These are phyloP conservation scores for Cistogaster globosa DNA, from an alignment of 2,888 invertebrate genomes.

Conservation along the genomic window DNA sequence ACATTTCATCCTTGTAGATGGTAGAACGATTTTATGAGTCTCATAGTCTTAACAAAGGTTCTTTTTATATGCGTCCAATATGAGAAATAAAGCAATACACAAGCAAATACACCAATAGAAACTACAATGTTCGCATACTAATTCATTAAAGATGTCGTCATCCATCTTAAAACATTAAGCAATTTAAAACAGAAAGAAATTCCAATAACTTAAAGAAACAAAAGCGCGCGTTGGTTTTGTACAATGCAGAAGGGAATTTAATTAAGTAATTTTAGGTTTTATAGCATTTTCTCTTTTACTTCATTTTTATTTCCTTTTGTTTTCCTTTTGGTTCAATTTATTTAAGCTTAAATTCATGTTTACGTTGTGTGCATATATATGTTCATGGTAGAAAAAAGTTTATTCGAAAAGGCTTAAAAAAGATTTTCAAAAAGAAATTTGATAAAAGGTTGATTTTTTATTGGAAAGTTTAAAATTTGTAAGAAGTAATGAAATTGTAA, in stretches of 20 bases:
- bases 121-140: constrained; percentile 59
- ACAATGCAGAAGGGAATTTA: constrained; percentile 47
- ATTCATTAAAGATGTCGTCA: constrained; percentile 65
- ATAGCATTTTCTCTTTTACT: constrained; percentile 28
- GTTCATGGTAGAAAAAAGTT: constrained; percentile 25
- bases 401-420: constrained; percentile 58
- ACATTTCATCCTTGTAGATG: constrained; percentile 49
- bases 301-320: constrained; percentile 10
- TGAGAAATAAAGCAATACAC: not conserved
- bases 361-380: not conserved
- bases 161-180: constrained; percentile 63
- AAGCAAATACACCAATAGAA: constrained; percentile 14
- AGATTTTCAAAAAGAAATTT: constrained; percentile 29
- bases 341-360: constrained; percentile 12
- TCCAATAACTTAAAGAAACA: constrained; percentile 41
- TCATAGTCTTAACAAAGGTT: not conserved
- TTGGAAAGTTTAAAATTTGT: constrained; percentile 23
- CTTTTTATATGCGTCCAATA: not conserved
- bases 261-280: constrained; percentile 64
- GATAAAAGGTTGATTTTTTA: constrained; percentile 34
- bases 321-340: not conserved
- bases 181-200: constrained; percentile 60
- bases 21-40: constrained; percentile 6
- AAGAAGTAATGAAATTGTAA: constrained; percentile 37
- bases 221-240: constrained; percentile 33